These are phyloP conservation scores for Polyommatus iphigenia DNA, from an alignment of 2,888 invertebrate species.

Conservation along the genomic window DNA sequence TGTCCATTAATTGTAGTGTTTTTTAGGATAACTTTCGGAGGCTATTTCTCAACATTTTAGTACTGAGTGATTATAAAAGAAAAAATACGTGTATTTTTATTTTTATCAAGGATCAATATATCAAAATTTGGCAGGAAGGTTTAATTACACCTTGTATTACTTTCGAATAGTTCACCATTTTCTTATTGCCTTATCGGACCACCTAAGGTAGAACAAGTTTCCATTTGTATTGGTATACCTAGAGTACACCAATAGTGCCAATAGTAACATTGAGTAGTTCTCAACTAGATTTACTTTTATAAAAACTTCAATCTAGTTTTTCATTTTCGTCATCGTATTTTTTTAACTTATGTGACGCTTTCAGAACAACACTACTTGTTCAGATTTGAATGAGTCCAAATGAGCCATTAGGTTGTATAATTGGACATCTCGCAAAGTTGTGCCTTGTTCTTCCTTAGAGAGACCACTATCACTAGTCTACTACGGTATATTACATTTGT, in stretches of 20 bases:
- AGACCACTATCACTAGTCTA: not conserved
- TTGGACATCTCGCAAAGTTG: not conserved
- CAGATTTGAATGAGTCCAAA: not conserved
- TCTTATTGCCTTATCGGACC: not conserved
- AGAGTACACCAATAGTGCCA: not conserved
- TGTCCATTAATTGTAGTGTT: too few species aligned
- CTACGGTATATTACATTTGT: not conserved
- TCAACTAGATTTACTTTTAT: constrained; percentile 12
- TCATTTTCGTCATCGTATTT: not conserved
- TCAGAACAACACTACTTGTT: too few species aligned
- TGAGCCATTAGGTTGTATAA: not conserved
- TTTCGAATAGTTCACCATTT: not conserved
- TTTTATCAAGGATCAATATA: too few species aligned
- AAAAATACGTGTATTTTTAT: too few species aligned
- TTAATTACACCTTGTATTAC: too few species aligned
- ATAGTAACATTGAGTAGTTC: not conserved
- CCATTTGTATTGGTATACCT: not conserved
- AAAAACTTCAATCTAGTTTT: not conserved
- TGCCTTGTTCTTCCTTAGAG: not conserved
- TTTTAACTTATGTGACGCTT: not conserved
- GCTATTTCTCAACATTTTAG: too few species aligned
- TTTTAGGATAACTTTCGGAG: too few species aligned
- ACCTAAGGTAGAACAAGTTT: constrained; percentile 11
- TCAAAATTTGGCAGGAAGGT: too few species aligned
- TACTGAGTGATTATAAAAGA: too few species aligned